phyloP scores from a whole-genome alignment of 2,888 invertebrate species.

The Athalia rosae region DNA sequence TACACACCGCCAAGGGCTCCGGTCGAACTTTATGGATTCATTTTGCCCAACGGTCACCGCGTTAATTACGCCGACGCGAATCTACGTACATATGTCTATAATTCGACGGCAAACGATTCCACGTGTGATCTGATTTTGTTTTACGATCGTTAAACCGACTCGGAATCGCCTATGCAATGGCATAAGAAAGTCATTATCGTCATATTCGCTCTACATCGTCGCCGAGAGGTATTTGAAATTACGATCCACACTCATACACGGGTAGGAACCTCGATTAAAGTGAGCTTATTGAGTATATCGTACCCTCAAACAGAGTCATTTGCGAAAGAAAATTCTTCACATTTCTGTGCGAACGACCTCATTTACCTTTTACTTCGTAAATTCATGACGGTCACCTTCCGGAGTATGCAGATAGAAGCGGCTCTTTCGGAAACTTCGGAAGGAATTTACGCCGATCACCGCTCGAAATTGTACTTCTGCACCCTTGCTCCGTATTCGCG shows the following conservation, averaged over 20 bases:
- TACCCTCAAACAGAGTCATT: too few relatives aligned
- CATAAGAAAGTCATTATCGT: conserved; percentile 34
- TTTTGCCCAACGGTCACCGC: neutral
- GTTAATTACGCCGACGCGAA: neutral
- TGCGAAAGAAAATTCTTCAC: too few relatives aligned
- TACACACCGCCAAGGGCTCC: neutral
- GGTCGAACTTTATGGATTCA: neutral
- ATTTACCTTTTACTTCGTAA: too few relatives aligned
- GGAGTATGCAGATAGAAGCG: too few relatives aligned
- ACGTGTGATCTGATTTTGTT: conserved; percentile 6
- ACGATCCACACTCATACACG: conserved; percentile 4
- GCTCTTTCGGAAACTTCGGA: too few relatives aligned
- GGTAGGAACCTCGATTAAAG: too few relatives aligned
- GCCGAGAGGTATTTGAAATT: conserved; percentile 11
- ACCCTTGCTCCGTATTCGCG: too few relatives aligned
- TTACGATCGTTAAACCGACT: conserved; percentile 8
- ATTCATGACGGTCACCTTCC: too few relatives aligned
- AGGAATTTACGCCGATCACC: too few relatives aligned
- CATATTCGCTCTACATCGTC: neutral
- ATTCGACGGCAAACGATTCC: conserved; percentile 18
- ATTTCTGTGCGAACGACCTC: too few relatives aligned
- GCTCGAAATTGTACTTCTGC: too few relatives aligned
- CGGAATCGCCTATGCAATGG: conserved; percentile 5
- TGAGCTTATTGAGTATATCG: too few relatives aligned
- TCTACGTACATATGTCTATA: neutral